Percentiles rank a stretch among this genome's conserved stretches.
Evolutionary conservation across 2,113 vertebrate species (phyloP).

Genomic region (Ciconia boyciana): DNA sequence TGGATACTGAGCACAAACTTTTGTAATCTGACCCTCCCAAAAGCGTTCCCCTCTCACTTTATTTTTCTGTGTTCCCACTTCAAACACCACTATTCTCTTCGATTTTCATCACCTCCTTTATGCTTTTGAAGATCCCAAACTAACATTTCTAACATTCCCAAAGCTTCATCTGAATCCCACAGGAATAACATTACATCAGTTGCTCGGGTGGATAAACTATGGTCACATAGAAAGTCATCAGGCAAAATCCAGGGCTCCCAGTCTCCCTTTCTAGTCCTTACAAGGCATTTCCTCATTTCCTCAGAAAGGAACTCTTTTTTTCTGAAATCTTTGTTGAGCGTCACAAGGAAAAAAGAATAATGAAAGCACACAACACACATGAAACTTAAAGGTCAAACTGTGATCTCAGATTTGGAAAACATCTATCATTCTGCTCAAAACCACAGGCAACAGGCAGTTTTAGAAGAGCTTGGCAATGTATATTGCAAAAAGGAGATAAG

Average conservation of each 20-base stretch:
- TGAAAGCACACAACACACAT: slow-evolving; percentile 7
- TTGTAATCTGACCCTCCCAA: slow-evolving; percentile 12
- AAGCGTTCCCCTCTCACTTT: neutral
- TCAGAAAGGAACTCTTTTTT: neutral
- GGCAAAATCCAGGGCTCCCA: neutral
- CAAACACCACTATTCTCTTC: neutral
- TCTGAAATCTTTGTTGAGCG: neutral
- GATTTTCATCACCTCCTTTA: slow-evolving; percentile 7
- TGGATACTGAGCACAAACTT: neutral
- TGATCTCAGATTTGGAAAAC: slow-evolving; percentile 32
- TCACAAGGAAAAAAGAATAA: neutral
- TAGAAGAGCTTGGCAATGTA: neutral
- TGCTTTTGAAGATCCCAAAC: slow-evolving; percentile 25
- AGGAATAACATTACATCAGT: neutral
- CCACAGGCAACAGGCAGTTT: neutral
- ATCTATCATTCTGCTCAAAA: neutral
- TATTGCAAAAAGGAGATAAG: neutral
- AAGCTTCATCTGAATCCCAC: slow-evolving; percentile 27
- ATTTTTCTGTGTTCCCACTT: slow-evolving; percentile 2
- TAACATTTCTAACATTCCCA: slow-evolving; percentile 44
- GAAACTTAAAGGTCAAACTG: slow-evolving; percentile 37
- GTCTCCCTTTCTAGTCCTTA: neutral
- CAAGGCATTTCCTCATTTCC: slow-evolving; percentile 35
- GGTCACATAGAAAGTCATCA: neutral
- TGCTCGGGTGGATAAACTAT: neutral